phyloP scores from a whole-genome alignment of 2,113 vertebrate species.

The Zapus hudsonius region DNA sequence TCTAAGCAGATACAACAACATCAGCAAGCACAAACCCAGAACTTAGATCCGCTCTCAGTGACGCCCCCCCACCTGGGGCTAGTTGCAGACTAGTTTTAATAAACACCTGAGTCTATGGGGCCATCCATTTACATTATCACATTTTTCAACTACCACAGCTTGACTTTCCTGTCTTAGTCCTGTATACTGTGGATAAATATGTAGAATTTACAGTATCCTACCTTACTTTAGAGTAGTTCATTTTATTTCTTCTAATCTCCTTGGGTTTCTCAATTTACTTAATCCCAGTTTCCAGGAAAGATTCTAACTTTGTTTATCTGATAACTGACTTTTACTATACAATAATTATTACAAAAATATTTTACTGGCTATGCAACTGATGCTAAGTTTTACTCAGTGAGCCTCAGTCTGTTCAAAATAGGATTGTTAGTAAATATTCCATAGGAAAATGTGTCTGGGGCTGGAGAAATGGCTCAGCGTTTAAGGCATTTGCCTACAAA shows the following conservation, averaged over 20 bases:
- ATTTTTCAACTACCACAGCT: too few species aligned
- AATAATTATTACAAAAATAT: conserved; percentile 30
- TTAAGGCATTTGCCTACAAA: too few species aligned
- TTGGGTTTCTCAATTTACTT: conserved; percentile 6
- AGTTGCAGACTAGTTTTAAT: too few species aligned
- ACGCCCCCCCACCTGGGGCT: too few species aligned
- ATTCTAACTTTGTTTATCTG: too few species aligned
- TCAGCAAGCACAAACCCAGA: too few species aligned
- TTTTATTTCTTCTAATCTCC: conserved; percentile 20
- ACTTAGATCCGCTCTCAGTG: too few species aligned
- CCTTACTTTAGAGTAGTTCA: conserved; percentile 44
- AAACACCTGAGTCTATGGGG: too few species aligned
- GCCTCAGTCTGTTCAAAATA: conserved; percentile 49
- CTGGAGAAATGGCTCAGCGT: too few species aligned
- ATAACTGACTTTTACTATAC: conserved; percentile 31
- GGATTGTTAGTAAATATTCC: conserved; percentile 29
- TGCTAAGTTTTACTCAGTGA: conserved; percentile 14
- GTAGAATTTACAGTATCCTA: conserved; percentile 20
- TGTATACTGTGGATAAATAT: conserved; percentile 22
- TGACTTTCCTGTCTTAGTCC: conserved; percentile 20
- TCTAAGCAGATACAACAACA: too few species aligned
- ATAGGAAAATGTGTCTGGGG: too few species aligned
- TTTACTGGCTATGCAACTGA: conserved; percentile 7
- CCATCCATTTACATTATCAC: too few species aligned
- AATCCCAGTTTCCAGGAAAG: not conserved